Conservation (phyloP, 2,888 invertebrate species). For the Argyresthia goedartella region DNA sequence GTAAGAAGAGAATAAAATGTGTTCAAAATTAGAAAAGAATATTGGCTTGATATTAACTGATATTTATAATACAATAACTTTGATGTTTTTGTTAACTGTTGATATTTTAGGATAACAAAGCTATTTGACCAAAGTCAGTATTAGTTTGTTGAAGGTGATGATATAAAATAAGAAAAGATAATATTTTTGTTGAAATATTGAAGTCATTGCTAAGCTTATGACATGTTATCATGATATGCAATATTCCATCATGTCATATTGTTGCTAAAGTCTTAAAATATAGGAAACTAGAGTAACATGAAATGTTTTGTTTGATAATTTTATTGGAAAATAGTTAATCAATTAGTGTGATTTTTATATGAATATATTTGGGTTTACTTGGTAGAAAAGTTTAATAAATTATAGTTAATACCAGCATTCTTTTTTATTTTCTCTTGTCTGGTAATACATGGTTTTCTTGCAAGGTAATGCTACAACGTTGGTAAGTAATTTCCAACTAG, state of each 20-base stretch:
- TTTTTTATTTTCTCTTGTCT: conserved; percentile 29
- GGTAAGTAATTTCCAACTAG: conserved; percentile 1
- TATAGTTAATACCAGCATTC: conserved; percentile 35
- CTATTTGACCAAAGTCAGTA: conserved; percentile 72
- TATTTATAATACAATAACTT: conserved; percentile 60
- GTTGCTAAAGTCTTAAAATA: conserved; percentile 32
- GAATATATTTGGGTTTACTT: conserved; percentile 71
- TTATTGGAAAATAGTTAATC: conserved; percentile 61
- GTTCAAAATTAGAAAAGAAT: conserved; percentile 56
- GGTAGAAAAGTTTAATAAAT: conserved; percentile 68
- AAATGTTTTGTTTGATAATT: conserved; percentile 61
- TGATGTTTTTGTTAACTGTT: conserved; percentile 65
- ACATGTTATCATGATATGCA: conserved; percentile 38
- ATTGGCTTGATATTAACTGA: conserved; percentile 55
- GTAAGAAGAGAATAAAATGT: conserved; percentile 52
- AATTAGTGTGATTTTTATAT: conserved; percentile 70
- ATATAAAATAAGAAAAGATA: conserved; percentile 42
- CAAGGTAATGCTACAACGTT: conserved; percentile 5
- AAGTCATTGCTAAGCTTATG: conserved; percentile 52
- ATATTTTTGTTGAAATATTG: conserved; percentile 42
- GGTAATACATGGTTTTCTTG: too few species aligned
- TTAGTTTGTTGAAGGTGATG: conserved; percentile 62
- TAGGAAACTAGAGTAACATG: conserved; percentile 25
- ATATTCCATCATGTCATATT: conserved; percentile 56
- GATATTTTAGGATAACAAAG: conserved; percentile 68